Conservation (phyloP, 2,113 vertebrate species). For the Agapornis roseicollis region DNA sequence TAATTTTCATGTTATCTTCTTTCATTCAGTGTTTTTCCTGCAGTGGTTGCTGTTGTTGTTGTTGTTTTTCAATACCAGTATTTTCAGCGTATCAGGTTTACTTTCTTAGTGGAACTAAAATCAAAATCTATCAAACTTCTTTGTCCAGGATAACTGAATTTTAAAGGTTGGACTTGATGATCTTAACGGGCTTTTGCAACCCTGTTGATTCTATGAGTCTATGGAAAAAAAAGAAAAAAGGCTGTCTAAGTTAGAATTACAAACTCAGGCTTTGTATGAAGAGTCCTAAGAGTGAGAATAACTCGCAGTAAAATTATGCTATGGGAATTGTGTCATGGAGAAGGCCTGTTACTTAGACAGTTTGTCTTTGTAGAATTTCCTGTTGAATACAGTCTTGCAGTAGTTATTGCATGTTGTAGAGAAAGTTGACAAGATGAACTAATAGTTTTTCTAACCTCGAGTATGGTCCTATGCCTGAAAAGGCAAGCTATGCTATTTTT, state of each 20-base stretch:
- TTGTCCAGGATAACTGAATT: neutral
- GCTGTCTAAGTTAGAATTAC: neutral
- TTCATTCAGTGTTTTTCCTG: neutral
- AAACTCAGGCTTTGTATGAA: neutral
- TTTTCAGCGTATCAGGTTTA: neutral
- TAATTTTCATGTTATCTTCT: neutral
- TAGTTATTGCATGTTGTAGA: neutral
- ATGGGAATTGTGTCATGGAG: neutral
- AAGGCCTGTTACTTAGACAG: neutral
- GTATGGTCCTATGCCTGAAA: constrained; percentile 13
- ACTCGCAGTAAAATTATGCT: neutral
- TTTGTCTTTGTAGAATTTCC: neutral
- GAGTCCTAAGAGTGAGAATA: neutral
- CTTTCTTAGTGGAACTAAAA: neutral
- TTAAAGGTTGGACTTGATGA: neutral
- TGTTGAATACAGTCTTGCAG: neutral
- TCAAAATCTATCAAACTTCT: neutral
- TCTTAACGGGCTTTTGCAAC: neutral
- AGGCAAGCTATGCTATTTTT: neutral
- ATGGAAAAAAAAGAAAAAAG: neutral
- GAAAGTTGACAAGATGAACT: neutral
- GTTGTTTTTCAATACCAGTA: neutral
- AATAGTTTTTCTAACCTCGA: neutral
- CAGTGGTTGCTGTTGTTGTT: no score
- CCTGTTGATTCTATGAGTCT: neutral